Evolutionary conservation across 2,797 vertebrate genomes (phyloP).

Genomic region (Cacajao melanocephalus): DNA sequence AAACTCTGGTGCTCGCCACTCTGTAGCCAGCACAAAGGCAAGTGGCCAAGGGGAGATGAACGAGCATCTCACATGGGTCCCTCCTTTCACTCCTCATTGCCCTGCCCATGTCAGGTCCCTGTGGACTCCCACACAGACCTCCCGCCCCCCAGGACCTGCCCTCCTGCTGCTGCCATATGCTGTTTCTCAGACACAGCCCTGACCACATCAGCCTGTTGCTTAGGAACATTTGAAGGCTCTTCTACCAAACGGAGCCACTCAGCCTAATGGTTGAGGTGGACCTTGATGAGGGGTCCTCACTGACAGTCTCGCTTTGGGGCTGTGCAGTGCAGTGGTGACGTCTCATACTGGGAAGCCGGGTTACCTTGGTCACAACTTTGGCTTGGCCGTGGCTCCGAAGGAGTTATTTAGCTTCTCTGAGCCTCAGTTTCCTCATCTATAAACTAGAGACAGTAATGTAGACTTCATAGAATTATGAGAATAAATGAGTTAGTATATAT

Average conservation of each 20-base stretch:
- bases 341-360: background rate
- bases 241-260: background rate
- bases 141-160: background rate
- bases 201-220: background rate
- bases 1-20: background rate
- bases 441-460: background rate
- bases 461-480: background rate
- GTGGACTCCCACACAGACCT: background rate
- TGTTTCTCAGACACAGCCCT: background rate
- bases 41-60: no score
- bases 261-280: background rate
- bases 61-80: background rate
- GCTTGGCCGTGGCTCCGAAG: background rate
- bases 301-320: background rate
- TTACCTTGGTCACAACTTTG: background rate
- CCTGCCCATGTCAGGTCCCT: background rate
- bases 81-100: fast-evolving
- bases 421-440: background rate
- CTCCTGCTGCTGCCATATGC: background rate
- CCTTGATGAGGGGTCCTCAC: background rate
- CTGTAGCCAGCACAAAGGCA: background rate
- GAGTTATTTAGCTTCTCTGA: background rate
- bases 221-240: background rate
- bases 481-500: background rate
- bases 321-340: no score